These are phyloP conservation scores for Archips xylosteana DNA, from an alignment of 2,888 invertebrate genomes.

Conservation along the genomic window DNA sequence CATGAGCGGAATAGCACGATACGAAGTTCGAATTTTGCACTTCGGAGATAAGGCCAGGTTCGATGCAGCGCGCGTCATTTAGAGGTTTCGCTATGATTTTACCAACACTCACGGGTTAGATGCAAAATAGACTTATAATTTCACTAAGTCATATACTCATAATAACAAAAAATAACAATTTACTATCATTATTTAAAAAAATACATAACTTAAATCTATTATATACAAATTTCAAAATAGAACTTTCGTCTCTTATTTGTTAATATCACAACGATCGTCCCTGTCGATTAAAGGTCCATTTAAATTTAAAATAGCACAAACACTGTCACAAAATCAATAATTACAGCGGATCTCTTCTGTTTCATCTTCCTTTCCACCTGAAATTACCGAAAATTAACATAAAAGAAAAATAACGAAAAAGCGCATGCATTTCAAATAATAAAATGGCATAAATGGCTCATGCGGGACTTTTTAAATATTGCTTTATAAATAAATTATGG, in stretches of 20 bases:
- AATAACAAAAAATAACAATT: constrained; percentile 66
- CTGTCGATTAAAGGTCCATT: constrained; percentile 65
- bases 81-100: background rate
- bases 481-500: constrained; percentile 4
- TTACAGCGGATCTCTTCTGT: constrained; percentile 78
- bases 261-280: constrained; percentile 84
- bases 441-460: constrained; percentile 51
- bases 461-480: constrained; percentile 39
- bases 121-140: constrained; percentile 5
- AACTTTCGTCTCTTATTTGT: constrained; percentile 71
- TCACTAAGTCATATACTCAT: constrained; percentile 60
- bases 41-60: background rate
- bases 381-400: constrained; percentile 76
- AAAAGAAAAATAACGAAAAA: constrained; percentile 62
- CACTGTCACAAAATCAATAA: constrained; percentile 73
- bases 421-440: constrained; percentile 47
- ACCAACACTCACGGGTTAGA: background rate
- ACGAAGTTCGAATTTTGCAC: too few species aligned
- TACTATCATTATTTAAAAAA: constrained; percentile 68
- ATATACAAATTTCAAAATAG: constrained; percentile 72
- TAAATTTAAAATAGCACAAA: constrained; percentile 59
- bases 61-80: background rate
- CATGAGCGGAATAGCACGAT: too few species aligned
- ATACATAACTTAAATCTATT: constrained; percentile 73
- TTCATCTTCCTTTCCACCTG: constrained; percentile 82